Evolutionary conservation across 2,797 vertebrate genomes (phyloP), one percentile per base, ranked within the genome.

Genomic region (Anguilla pacifica): DNA sequence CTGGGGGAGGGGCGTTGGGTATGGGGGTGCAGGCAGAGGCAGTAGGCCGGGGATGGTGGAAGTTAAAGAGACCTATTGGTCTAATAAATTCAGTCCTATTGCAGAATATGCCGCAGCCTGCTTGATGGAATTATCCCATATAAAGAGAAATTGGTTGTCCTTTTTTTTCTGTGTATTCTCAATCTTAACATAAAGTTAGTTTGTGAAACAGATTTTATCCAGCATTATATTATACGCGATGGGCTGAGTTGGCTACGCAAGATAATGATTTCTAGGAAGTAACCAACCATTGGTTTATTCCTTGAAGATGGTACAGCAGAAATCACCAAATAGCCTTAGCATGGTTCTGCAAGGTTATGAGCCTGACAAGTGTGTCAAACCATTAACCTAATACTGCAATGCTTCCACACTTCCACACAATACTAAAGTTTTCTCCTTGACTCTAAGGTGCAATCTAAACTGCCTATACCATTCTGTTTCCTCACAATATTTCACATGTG

Each of bases 21-120:
- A 1, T n/a, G 49, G 39, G 19, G 10, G 70, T 2, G 5, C 84
- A 87, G 59, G 59, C 28, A 13, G 59, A 74, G 77, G 87, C 22
- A 28, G 22, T 6, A n/a, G 61, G 1, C 61, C 61, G 9, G 22
- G 61, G 6, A 67, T 67, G 61, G 61, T 9, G 25, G 22, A 57
- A 57, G 55, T 57, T 81, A 77, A 39, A 84, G 91, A 90, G 91
- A 51, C 51, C 10, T 51, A 51, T 70, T 51, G 53, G 53, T 11
- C 19, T 15, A 28, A 77, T 72, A 72, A 72, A 72, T 28, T 28
- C 67, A 72, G 25, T 1, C 7, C n/a, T 6, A 72, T 31, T 72
- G 10, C 6, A n/a, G 67, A 28, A 72, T 31, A 31, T 72, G 28
- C 67, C 2, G 9, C 67, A 72, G 67, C 7, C 25, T 10, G n/a